Evolutionary conservation across 2,113 vertebrate species (phyloP), one percentile per base, ranked within the genome.

Genomic region (Manacus vitellinus): DNA sequence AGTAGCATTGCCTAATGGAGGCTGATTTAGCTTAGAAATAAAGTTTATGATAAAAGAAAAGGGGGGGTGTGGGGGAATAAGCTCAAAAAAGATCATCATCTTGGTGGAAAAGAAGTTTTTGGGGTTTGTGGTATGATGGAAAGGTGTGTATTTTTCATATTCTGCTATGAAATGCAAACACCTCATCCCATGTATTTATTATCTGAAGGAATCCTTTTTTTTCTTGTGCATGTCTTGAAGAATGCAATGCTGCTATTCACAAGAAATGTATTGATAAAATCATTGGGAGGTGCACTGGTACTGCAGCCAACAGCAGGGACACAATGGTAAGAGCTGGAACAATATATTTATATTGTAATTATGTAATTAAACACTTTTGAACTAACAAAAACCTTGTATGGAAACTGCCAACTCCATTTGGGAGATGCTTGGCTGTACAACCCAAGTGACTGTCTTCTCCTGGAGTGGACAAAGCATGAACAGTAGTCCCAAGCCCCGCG

Each of bases 191-290:
- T 20, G 30, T 83, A 80, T 89, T 73, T 77, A 25, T 65, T 58
- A 56, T 51, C 27, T 93, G 68, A 95, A 88, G 47, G 12, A 91
- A 93, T 94, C 52, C 23, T 89, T 90, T 80, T 51, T 73, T 97
- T 84, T 56, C 74, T 88, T 89, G 67, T 72, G 70, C 67, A 71
- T 95, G 79, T 93, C 86, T 51, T 95, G 95, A 97, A 99, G 99
- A 99, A 98, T 99, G 99, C 97, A 99, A 99, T 58, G 99, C 99
- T 84, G 99, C 99, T 96, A 99, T 99, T 98, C 99, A 99, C 91
- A 99, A 99, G 98, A 99, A 99, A 97, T 99, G 99, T 97, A 99
- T 99, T 62, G 99, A 99, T 96, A 99, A 99, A 98, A 99, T 99
- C 97, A 99, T 99, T 66, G 99, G 99, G 97, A 98, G 99, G 97